phyloP scores from a whole-genome alignment of 2,113 vertebrate species.

The Tachysurus fulvidraco region DNA sequence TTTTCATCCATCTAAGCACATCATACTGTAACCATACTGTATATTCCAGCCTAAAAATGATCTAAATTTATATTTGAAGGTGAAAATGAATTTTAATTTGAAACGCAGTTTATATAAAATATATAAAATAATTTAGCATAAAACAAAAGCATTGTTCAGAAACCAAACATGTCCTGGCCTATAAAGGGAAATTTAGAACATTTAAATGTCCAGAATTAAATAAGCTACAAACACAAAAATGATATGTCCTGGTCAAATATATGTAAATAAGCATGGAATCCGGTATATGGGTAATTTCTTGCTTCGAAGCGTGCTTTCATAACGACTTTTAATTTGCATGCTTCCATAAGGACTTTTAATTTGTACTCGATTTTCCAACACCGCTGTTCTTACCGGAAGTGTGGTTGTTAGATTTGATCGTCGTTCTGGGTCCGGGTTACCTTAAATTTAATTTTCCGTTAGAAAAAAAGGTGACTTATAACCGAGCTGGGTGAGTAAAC shows the following conservation, averaged over 20 bases:
- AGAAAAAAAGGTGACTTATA: conserved; percentile 27
- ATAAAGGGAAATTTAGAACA: not conserved
- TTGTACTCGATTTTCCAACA: conserved; percentile 29
- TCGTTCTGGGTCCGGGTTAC: conserved; percentile 41
- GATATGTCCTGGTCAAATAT: not conserved
- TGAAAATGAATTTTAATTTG: not conserved
- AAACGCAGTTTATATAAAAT: not conserved
- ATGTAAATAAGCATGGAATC: too few species aligned
- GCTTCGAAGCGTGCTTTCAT: too few species aligned
- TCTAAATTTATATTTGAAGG: not conserved
- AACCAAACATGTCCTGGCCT: not conserved
- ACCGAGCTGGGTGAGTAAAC: conserved; percentile 39
- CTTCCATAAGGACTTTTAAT: conserved; percentile 33
- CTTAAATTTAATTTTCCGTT: conserved; percentile 35
- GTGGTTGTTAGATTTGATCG: conserved; percentile 9
- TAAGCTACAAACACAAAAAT: not conserved
- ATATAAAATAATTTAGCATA: not conserved
- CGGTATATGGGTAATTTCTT: too few species aligned
- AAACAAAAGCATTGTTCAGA: not conserved
- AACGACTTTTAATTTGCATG: too few species aligned
- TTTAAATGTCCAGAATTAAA: not conserved
- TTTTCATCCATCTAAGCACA: not conserved
- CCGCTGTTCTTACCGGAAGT: conserved; percentile 44
- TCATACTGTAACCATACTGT: not conserved
- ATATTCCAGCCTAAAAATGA: not conserved